phyloP scores from a whole-genome alignment of 2,113 vertebrate genomes.

The Gorsachius goisagi region DNA sequence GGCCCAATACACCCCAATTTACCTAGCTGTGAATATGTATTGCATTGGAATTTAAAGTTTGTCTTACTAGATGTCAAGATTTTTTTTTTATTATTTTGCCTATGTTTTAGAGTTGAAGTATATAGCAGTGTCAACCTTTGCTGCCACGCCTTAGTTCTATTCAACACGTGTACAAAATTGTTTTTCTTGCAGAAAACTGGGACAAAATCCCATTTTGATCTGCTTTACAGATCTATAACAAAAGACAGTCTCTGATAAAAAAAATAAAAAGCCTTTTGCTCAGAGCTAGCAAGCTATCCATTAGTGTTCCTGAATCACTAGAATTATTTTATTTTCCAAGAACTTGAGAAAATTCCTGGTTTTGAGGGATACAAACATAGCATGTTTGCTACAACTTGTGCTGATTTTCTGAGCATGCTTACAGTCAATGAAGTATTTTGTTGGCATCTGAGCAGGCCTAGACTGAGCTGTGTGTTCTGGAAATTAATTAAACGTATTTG shows the following conservation, averaged over 20 bases:
- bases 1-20: neutral
- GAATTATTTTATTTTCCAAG: neutral
- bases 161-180: neutral
- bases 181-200: neutral
- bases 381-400: neutral
- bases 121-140: neutral
- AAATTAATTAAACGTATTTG: neutral
- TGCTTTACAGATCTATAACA: neutral
- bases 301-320: neutral
- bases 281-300: neutral
- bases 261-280: neutral
- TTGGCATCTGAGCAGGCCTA: neutral
- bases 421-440: neutral
- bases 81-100: neutral
- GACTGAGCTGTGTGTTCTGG: neutral
- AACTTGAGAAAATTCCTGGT: neutral
- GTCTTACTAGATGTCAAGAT: neutral
- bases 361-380: neutral
- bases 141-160: neutral
- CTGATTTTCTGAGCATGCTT: neutral
- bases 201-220: neutral
- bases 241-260: neutral
- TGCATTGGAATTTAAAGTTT: neutral
- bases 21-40: neutral
- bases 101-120: neutral